A percentile compares a stretch with the other conserved stretches of the same genome.
These are phyloP conservation scores for Drosophila grimshawi DNA, from an alignment of 1,140 invertebrate genomes.

Conservation along the genomic window DNA sequence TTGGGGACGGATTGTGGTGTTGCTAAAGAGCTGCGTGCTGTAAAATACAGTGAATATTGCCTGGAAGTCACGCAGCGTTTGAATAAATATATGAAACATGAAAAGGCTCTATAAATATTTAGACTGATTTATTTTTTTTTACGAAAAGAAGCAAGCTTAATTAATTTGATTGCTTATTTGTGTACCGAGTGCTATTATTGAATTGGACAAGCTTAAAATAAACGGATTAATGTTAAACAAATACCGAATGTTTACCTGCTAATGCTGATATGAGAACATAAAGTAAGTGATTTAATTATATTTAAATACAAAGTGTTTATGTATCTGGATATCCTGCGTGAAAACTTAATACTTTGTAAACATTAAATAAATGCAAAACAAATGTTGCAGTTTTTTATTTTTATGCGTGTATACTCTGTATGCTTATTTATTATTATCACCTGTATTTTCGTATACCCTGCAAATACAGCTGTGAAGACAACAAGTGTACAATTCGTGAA, in stretches of 20 bases:
- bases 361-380: too few species aligned
- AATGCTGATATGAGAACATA: background rate
- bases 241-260: background rate
- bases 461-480: too few species aligned
- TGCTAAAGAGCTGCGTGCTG: background rate
- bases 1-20: background rate
- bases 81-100: background rate
- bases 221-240: background rate
- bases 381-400: too few species aligned
- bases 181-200: background rate
- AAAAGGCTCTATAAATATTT: background rate
- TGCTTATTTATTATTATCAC: too few species aligned
- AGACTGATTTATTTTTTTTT: too few species aligned
- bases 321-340: too few species aligned
- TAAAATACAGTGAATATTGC: slow-evolving; percentile 21
- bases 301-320: too few species aligned
- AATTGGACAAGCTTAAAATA: slow-evolving; percentile 1
- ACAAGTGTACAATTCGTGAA: too few species aligned
- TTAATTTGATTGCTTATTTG: background rate
- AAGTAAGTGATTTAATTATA: background rate
- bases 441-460: too few species aligned
- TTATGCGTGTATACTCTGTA: too few species aligned
- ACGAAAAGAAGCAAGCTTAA: too few species aligned
- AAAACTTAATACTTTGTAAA: too few species aligned
- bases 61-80: background rate